Base-by-base conservation (phyloP, 2,888 invertebrate genomes). In the Tetragonula carbonaria region DNA sequence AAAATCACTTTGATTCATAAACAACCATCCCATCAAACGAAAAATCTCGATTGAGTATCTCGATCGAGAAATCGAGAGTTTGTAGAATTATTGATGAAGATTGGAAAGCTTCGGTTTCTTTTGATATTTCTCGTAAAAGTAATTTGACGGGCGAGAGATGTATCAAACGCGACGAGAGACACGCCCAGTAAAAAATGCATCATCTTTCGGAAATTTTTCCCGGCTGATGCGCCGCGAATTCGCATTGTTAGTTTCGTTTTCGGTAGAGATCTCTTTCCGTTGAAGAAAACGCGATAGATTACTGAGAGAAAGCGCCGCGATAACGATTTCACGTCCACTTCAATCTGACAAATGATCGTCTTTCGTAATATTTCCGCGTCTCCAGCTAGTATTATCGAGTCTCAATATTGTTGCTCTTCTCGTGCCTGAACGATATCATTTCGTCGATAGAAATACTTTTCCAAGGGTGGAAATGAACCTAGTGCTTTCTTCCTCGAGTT, bases 241-340 rank as follows among this genome's bases (percentile, higher is more conserved):
- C 70, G 77, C 73, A 74, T 80, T 80, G 77, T 66, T 65, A 59
- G 67, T 71, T 59, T 51, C 23, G 55, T 68, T 53, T 50, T 51
- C 51, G 18, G 18, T 62, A 68, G 80, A 87, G 85, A 90, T 89
- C 90, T 88, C 83, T 85, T 82, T 87, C 84, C 70, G 83, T 70
- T 79, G 82, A 76, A 83, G 83, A 88, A 86, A 90, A 86, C 87
- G 87, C 88, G 87, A 92, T 92, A 86, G 92, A 92, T 92, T 91
- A 88, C 90, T 82, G 85, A 80, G 72, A 84, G 74, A 90, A 89
- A 85, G 87, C 45, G 45, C 84, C 85, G 87, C 86, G 92, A 91
- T 92, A 91, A 92, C 91, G 90, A 88, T 91, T 90, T 91, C 90
- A 88, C 90, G 90, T 92, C 92, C 90, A 92, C 91, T 92, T 92